A percentile compares a stretch with the other conserved stretches of the same genome.
These are phyloP conservation scores for Sphaeramia orbicularis DNA, from an alignment of 2,797 vertebrate species.

Conservation along the genomic window DNA sequence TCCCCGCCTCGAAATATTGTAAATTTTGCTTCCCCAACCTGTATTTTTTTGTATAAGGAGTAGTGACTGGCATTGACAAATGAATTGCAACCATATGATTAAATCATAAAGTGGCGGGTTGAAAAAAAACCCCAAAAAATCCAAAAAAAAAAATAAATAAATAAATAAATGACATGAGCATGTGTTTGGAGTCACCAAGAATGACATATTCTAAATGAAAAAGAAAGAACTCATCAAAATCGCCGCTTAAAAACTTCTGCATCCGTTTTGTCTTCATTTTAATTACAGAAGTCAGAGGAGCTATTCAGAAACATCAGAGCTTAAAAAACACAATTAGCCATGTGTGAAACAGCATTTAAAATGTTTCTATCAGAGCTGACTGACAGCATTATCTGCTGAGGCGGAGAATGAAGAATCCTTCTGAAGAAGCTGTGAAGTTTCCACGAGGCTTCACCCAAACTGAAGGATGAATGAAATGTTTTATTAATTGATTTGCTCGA, in stretches of 20 bases:
- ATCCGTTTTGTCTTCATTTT: conserved; percentile 37
- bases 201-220: conserved; percentile 1
- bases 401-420: conserved; percentile 41
- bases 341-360: conserved; percentile 72
- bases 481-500: conserved; percentile 73
- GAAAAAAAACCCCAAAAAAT: too few species aligned
- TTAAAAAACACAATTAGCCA: conserved; percentile 65
- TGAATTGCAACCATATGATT: too few species aligned
- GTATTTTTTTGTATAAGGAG: too few species aligned
- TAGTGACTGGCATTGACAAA: too few species aligned
- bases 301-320: conserved; percentile 36
- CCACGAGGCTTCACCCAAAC: conserved; percentile 61
- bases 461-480: conserved; percentile 46
- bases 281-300: conserved; percentile 56
- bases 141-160: too few species aligned
- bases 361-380: conserved; percentile 49
- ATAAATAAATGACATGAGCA: not conserved
- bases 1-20: too few species aligned
- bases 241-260: conserved; percentile 10
- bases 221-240: conserved; percentile 20
- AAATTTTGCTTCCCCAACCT: too few species aligned
- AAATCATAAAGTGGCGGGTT: too few species aligned
- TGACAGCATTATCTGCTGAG: conserved; percentile 63
- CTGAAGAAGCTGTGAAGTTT: conserved; percentile 69
- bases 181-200: conserved; percentile 2